phyloP scores from a whole-genome alignment of 2,113 vertebrate genomes.

The Crotophaga sulcirostris region DNA sequence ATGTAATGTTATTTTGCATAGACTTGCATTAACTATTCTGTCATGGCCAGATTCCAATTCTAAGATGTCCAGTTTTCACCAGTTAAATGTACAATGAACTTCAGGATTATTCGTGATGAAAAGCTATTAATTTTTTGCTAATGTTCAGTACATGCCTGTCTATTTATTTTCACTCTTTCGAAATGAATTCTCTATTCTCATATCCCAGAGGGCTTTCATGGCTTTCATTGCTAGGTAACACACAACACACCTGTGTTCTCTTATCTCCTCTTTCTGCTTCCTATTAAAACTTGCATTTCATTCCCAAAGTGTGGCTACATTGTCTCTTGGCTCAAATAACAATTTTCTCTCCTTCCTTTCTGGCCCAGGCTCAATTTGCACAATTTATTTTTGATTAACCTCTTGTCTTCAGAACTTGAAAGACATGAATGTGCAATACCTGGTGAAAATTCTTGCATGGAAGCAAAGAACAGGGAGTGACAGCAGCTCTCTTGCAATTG shows the following conservation, averaged over 20 bases:
- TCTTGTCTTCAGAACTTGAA: slow-evolving; percentile 21
- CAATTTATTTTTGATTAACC: slow-evolving; percentile 35
- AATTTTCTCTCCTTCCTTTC: slow-evolving; percentile 23
- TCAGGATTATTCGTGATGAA: not conserved
- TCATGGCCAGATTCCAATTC: not conserved
- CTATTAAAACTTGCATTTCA: not conserved
- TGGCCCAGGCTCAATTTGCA: slow-evolving; percentile 20
- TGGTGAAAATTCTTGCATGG: not conserved
- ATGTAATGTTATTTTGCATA: not conserved
- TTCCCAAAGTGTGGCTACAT: not conserved
- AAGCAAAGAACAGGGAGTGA: not conserved
- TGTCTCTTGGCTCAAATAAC: slow-evolving; percentile 5
- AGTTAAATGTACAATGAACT: not conserved
- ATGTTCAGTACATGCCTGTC: not conserved
- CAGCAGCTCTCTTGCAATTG: not conserved
- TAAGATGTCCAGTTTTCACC: not conserved
- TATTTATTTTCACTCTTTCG: not conserved
- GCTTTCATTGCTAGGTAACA: not conserved
- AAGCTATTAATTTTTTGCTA: not conserved
- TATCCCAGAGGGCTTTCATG: not conserved
- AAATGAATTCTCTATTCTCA: not conserved
- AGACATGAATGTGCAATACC: not conserved
- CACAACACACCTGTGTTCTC: slow-evolving; percentile 1
- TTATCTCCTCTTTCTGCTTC: not conserved
- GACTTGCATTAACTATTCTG: not conserved